A percentile compares a stretch with the other conserved stretches of the same genome.
Evolutionary conservation across 2,113 vertebrate genomes (phyloP).

Genomic region (Oceanites oceanicus): DNA sequence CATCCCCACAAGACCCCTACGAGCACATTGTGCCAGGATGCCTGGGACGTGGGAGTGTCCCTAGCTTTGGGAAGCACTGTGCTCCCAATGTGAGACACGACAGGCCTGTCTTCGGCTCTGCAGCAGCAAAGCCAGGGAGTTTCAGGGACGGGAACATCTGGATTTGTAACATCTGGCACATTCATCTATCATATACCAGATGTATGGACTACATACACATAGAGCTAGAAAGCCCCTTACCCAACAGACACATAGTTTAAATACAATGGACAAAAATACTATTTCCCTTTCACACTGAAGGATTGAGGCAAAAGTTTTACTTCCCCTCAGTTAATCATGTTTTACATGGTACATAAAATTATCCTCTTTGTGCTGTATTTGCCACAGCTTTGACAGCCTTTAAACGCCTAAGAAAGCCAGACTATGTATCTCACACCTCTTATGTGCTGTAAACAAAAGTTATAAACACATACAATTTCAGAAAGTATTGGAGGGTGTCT

Average conservation of each 20-base stretch:
- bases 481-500: background rate
- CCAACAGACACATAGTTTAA: background rate
- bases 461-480: background rate
- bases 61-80: background rate
- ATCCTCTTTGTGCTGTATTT: background rate
- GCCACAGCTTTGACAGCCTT: background rate
- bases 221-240: background rate
- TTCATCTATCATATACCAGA: background rate
- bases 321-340: background rate
- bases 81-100: background rate
- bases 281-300: background rate
- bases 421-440: background rate
- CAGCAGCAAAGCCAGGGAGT: background rate
- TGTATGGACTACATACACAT: background rate
- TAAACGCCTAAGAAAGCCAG: background rate
- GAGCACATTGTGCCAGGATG: background rate
- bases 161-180: background rate
- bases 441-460: background rate
- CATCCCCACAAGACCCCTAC: fast-evolving
- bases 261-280: background rate
- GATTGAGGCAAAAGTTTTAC: background rate
- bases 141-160: background rate
- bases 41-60: background rate
- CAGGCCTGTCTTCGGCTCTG: background rate
- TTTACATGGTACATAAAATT: background rate